Percentiles rank a stretch among this genome's conserved stretches.
Evolutionary conservation across 2,797 vertebrate genomes (phyloP).

Genomic region (Neopelma chrysocephalum): DNA sequence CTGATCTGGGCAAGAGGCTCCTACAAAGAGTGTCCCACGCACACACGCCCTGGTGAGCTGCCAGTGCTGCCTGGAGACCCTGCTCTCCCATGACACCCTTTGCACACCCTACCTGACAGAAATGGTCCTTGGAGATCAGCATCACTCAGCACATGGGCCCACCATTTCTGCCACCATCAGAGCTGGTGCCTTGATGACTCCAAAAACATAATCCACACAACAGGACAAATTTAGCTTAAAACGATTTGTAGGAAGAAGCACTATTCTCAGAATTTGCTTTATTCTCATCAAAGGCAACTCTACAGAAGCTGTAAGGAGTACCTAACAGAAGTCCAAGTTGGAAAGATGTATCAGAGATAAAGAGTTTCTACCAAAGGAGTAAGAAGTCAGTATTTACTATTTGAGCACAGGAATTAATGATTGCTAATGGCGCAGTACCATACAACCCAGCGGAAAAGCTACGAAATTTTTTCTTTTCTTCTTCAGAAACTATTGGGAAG

Average conservation of each 20-base stretch:
- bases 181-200: fast-evolving
- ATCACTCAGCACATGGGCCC: not conserved
- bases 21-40: not conserved
- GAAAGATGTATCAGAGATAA: not conserved
- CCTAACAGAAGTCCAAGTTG: not conserved
- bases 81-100: fast-evolving
- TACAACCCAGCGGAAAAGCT: not conserved
- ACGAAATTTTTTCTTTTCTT: not conserved
- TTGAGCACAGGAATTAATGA: not conserved
- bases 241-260: not conserved
- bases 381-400: not conserved
- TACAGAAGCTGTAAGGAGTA: not conserved
- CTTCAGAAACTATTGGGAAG: not conserved
- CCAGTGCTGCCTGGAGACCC: not conserved
- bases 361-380: not conserved
- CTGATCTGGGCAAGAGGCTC: fast-evolving
- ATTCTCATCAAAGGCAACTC: not conserved
- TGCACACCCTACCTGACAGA: not conserved
- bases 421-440: not conserved
- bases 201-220: not conserved
- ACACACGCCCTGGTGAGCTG: fast-evolving
- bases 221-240: not conserved
- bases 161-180: not conserved
- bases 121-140: fast-evolving
- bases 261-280: not conserved